phyloP scores from a whole-genome alignment of 2,797 vertebrate genomes.

The Platalea minor region DNA sequence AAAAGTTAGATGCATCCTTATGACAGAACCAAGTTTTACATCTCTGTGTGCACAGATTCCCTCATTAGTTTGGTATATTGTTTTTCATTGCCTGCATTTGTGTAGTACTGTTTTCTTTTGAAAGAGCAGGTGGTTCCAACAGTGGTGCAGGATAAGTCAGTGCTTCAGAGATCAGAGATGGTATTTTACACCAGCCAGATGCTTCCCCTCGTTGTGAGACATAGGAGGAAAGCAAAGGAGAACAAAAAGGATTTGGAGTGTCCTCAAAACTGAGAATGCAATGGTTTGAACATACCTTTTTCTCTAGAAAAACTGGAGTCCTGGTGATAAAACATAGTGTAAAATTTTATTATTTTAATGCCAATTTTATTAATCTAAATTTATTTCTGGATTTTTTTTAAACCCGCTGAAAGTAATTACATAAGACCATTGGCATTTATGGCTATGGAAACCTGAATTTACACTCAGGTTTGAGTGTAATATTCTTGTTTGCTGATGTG shows the following conservation, averaged over 20 bases:
- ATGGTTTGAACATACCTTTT: neutral
- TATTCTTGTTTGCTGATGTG: neutral
- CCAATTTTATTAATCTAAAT: neutral
- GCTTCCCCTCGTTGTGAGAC: neutral
- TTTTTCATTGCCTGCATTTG: neutral
- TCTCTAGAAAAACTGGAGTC: neutral
- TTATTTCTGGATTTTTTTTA: neutral
- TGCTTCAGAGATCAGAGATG: neutral
- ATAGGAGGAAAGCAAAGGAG: neutral
- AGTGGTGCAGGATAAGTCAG: neutral
- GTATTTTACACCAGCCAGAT: neutral
- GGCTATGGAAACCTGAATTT: neutral
- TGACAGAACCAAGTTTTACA: neutral
- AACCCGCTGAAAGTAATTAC: neutral
- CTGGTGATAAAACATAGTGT: neutral
- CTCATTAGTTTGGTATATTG: neutral
- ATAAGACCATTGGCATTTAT: neutral
- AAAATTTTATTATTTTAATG: neutral
- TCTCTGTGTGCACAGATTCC: neutral
- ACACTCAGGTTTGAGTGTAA: neutral
- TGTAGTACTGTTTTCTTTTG: neutral
- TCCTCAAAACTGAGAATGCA: neutral
- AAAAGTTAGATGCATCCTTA: neutral
- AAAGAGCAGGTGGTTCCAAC: neutral
- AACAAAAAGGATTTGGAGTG: neutral